Base-by-base conservation (phyloP, 2,888 invertebrate genomes). In the Exocentrus adspersus region DNA sequence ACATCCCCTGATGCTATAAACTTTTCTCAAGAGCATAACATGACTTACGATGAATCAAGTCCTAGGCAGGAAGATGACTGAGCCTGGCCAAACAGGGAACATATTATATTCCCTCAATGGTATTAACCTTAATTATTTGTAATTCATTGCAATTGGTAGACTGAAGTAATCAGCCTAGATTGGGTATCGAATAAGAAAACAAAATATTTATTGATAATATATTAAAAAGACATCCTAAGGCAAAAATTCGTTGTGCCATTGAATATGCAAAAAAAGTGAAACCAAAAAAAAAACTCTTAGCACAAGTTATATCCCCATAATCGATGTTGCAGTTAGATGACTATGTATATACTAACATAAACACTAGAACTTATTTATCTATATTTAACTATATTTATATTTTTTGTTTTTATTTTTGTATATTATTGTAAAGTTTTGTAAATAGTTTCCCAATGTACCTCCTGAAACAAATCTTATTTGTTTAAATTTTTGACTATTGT, bases 1-100 rank as follows among this genome's bases (percentile, higher is more conserved):
- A 86, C 91, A 79, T 91, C 91, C 69, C 90, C 91, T 1, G 90
- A 91, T 61, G 84, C 84, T 68, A 82, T 87, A 78, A 85, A 83
- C 75, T 92, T 92, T 80, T 90, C 92, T 0, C 91, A 92, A 0
- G 92, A 92, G 66, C 86, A 86, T 71, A 84, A 83, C 37, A 83
- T 85, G 65, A 83, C 86, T 41, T 88, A 88, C 78, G 88, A 88
- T 78, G 88, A 88, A 73, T 86, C 88, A 72, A 88, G 87, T 81
- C 88, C 92, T 51, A 88, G 91, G 64, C 85, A 89, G 41, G 92
- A 92, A 82, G 91, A 92, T 64, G 92, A 93, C 87, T 93, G 92
- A 92, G 87, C 86, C 82, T 85, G 87, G 84, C 87, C 87, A 76
- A 84, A 83, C 75, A 80, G 83, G 83, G 84, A 83, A 72, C 75